Evolutionary conservation across 2,113 vertebrate species (phyloP).

Genomic region (Philantomba maxwellii): DNA sequence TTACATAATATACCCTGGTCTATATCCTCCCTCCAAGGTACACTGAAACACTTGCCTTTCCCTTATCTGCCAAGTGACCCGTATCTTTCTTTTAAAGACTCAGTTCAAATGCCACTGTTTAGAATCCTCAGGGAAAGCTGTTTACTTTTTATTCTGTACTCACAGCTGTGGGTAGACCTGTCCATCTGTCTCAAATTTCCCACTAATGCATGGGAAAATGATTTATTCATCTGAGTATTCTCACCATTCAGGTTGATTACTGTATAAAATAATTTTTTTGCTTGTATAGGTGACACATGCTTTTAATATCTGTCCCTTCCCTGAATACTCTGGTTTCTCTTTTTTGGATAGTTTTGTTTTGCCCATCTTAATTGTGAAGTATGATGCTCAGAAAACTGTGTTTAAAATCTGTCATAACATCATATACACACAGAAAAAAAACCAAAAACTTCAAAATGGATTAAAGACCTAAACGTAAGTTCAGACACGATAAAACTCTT

Average conservation of each 20-base stretch:
- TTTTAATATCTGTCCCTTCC: background rate
- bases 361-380: background rate
- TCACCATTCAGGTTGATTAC: background rate
- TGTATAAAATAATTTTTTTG: background rate
- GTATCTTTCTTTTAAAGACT: background rate
- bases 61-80: background rate
- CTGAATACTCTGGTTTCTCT: background rate
- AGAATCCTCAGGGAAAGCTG: background rate
- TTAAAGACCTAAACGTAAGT: background rate
- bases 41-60: background rate
- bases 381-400: background rate
- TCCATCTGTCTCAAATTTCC: background rate
- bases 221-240: background rate
- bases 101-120: background rate
- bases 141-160: background rate
- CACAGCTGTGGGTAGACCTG: background rate
- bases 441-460: background rate
- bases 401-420: background rate
- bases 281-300: background rate
- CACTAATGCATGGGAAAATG: background rate
- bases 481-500: background rate
- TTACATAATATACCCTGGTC: fast-evolving
- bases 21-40: background rate
- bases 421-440: background rate
- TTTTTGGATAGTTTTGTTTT: background rate